These are phyloP conservation scores for Gavia stellata DNA, from an alignment of 2,113 vertebrate genomes.

Conservation along the genomic window DNA sequence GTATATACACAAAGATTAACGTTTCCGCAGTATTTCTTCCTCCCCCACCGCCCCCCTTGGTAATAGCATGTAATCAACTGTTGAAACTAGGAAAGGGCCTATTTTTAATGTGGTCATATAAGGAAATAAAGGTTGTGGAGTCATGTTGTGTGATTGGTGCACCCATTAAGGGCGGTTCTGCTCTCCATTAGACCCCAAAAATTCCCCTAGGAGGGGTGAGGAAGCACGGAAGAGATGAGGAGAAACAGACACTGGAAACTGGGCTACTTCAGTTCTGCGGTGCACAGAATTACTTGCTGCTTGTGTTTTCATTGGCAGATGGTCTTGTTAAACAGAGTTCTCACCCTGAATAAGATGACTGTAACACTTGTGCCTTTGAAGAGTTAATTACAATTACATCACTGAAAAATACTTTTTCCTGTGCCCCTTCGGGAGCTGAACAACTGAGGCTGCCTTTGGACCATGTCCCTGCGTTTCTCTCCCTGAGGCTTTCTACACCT, in stretches of 20 bases:
- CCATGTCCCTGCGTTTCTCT: not conserved
- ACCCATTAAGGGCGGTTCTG: not conserved
- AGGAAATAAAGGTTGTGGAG: not conserved
- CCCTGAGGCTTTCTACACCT: not conserved
- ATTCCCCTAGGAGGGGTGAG: not conserved
- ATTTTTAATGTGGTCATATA: not conserved
- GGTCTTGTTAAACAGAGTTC: not conserved
- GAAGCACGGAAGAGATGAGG: not conserved
- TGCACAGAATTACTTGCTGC: not conserved
- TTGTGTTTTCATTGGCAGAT: not conserved
- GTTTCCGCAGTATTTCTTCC: not conserved
- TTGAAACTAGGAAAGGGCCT: not conserved
- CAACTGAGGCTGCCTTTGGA: not conserved
- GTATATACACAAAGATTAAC: not conserved
- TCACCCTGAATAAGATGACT: not conserved
- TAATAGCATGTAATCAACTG: not conserved
- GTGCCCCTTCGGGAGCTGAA: not conserved
- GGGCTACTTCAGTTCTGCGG: not conserved
- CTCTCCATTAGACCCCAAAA: not conserved
- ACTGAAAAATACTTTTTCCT: not conserved
- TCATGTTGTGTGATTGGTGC: not conserved
- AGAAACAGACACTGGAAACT: not conserved
- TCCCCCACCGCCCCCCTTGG: not conserved
- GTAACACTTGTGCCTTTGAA: not conserved
- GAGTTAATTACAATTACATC: not conserved